A percentile compares a stretch with the other conserved stretches of the same genome.
Conservation (phyloP, 2,888 invertebrate genomes). For the Apotomis turbidana region DNA sequence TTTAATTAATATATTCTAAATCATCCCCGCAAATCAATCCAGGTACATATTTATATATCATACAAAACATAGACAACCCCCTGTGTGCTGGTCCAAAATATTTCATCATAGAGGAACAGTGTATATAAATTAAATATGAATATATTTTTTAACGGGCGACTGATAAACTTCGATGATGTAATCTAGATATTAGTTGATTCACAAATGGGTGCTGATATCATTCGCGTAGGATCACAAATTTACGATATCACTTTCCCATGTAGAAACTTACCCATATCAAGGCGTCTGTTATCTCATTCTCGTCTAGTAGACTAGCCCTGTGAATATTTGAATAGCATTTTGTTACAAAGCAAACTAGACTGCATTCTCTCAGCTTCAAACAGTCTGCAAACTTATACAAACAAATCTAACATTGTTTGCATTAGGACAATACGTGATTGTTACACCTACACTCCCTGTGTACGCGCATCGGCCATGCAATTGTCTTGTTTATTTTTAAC, state of each 20-base stretch:
- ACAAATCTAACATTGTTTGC: slow-evolving; percentile 36
- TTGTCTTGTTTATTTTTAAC: slow-evolving; percentile 76
- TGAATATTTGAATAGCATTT: slow-evolving; percentile 32
- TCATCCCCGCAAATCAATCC: no score
- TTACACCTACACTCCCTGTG: slow-evolving; percentile 53
- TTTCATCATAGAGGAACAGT: no score
- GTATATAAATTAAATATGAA: no score
- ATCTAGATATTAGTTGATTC: no score
- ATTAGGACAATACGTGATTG: slow-evolving; percentile 57
- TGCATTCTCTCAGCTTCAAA: slow-evolving; percentile 27
- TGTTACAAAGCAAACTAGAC: slow-evolving; percentile 37
- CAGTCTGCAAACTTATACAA: slow-evolving; percentile 38
- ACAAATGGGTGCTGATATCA: slow-evolving; percentile 4
- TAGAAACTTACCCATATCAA: background rate
- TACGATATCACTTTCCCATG: slow-evolving; percentile 33
- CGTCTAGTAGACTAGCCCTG: slow-evolving; percentile 4
- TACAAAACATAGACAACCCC: no score
- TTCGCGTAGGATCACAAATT: slow-evolving; percentile 28
- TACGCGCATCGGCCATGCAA: slow-evolving; percentile 66
- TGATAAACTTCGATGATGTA: no score
- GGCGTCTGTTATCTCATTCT: slow-evolving; percentile 6
- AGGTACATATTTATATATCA: no score
- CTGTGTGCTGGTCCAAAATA: no score
- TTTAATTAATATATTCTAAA: no score
- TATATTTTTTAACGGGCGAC: no score